Conservation (phyloP, 2,797 vertebrate genomes). For the Clarias platycephalus region DNA sequence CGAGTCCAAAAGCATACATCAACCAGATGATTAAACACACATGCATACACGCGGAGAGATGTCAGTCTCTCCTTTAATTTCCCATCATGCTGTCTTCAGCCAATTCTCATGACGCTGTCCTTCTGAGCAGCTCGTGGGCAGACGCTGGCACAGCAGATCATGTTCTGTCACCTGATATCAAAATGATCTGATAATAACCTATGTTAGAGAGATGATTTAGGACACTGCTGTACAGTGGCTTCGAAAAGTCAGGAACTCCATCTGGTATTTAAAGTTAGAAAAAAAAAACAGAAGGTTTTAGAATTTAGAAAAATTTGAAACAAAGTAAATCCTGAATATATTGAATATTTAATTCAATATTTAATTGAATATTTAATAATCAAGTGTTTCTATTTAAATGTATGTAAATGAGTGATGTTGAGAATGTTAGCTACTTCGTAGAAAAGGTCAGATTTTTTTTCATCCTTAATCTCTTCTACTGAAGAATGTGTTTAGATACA, state of each 20-base stretch:
- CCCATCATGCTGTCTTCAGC: slow-evolving; percentile 59
- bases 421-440: not conserved
- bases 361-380: not conserved
- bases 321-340: not conserved
- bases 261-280: not conserved
- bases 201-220: slow-evolving; percentile 1
- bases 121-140: slow-evolving; percentile 62
- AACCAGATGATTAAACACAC: slow-evolving; percentile 30
- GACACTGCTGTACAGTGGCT: not conserved
- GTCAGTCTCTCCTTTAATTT: slow-evolving; percentile 10
- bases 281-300: not conserved
- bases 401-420: not conserved
- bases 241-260: not conserved
- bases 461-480: not conserved
- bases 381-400: not conserved
- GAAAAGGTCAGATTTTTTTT: not conserved
- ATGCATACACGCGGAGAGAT: slow-evolving; percentile 9
- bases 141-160: slow-evolving; percentile 20
- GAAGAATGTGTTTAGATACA: not conserved
- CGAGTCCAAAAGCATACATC: slow-evolving; percentile 7
- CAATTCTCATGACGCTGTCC: slow-evolving; percentile 72
- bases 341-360: not conserved
- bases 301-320: not conserved
- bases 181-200: not conserved
- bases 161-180: not conserved